Evolutionary conservation across 2,888 invertebrate species (phyloP).

Genomic region (Lathronympha strigana): DNA sequence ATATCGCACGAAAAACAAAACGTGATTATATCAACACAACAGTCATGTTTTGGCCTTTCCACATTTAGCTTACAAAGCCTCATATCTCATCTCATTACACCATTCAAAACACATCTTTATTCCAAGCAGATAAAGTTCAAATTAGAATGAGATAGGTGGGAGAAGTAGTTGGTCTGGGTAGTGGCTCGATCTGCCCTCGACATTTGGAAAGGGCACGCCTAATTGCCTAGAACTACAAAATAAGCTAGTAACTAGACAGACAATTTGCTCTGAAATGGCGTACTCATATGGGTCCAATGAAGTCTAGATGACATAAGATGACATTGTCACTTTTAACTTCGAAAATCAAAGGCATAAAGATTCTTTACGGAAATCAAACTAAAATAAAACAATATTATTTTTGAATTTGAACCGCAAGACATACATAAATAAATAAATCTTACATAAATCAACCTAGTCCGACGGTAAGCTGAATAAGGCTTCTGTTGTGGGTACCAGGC

Average conservation of each 20-base stretch:
- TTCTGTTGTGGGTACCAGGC: too few species aligned
- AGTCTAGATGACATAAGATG: neutral
- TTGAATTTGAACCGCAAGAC: too few species aligned
- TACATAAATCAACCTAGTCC: too few species aligned
- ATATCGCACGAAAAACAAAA: constrained; percentile 14
- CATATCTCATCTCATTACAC: neutral
- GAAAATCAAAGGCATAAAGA: too few species aligned
- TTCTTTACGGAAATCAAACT: too few species aligned
- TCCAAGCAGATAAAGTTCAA: neutral
- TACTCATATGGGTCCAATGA: neutral
- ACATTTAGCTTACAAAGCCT: neutral
- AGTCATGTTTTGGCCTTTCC: constrained; percentile 35
- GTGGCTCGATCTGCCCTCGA: constrained; percentile 31
- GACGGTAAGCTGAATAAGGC: too few species aligned
- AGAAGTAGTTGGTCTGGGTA: neutral
- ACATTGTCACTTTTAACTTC: too few species aligned
- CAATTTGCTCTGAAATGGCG: neutral
- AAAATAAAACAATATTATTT: too few species aligned
- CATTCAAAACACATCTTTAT: neutral
- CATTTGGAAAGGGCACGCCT: constrained; percentile 40
- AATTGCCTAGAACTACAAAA: constrained; percentile 34
- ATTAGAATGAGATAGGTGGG: neutral
- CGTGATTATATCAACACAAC: constrained; percentile 25
- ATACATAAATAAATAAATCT: too few species aligned
- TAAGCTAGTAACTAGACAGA: constrained; percentile 16